These are phyloP conservation scores for Ptychoptera albimana DNA, from an alignment of 2,888 invertebrate species.

Conservation along the genomic window DNA sequence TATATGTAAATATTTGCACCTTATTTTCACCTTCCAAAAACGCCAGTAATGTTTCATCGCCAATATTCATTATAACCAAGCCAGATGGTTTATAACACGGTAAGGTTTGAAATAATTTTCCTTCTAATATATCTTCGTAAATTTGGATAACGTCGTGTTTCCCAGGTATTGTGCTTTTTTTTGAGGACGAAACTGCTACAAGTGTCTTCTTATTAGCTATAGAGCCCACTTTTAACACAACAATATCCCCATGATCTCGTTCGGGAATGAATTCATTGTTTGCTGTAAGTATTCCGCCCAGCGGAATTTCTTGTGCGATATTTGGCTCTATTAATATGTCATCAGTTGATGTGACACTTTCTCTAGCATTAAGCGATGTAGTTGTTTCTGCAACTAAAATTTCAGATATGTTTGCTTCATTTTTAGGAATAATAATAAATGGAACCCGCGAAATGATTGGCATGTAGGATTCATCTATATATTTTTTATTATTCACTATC, in stretches of 20 bases:
- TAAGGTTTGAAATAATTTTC: slow-evolving; percentile 35
- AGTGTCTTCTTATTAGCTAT: slow-evolving; percentile 18
- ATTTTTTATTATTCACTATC: no score
- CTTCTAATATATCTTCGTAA: slow-evolving; percentile 30
- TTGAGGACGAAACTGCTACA: slow-evolving; percentile 26
- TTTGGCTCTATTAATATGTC: slow-evolving; percentile 6
- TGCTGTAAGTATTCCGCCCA: slow-evolving; percentile 14
- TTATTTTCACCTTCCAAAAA: slow-evolving; percentile 29
- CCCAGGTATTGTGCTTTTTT: slow-evolving; percentile 21
- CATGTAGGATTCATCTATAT: no score
- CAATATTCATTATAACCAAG: slow-evolving; percentile 24
- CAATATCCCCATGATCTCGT: slow-evolving; percentile 20
- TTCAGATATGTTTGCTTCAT: neutral
- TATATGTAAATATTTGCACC: slow-evolving; percentile 21
- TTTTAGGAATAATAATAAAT: no score
- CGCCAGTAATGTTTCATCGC: slow-evolving; percentile 34
- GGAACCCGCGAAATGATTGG: no score
- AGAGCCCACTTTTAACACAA: slow-evolving; percentile 23
- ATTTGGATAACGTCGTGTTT: slow-evolving; percentile 29
- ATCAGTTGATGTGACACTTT: neutral
- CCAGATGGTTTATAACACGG: slow-evolving; percentile 32
- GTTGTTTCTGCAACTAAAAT: neutral
- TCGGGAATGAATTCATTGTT: slow-evolving; percentile 20
- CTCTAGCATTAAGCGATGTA: neutral
- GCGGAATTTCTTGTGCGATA: slow-evolving; percentile 11